Percentiles rank a stretch among this genome's conserved stretches.
Conservation (phyloP, 1,140 invertebrate species). For the Plutomurus gul region DNA sequence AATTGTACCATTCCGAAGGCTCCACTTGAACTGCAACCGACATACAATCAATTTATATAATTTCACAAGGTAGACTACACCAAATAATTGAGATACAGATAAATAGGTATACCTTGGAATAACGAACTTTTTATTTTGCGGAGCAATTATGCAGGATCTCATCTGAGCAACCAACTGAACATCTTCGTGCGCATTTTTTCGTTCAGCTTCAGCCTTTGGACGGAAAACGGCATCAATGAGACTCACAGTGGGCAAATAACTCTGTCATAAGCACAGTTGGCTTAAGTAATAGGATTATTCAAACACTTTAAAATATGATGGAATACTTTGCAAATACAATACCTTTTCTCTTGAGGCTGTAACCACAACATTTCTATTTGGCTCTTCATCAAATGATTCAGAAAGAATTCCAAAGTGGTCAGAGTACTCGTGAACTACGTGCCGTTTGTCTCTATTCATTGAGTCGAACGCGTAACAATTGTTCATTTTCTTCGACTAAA, state of each 20-base stretch:
- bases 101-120: background rate
- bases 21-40: background rate
- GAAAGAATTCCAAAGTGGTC: constrained; percentile 93
- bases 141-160: constrained; percentile 34
- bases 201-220: constrained; percentile 31
- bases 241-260: constrained; percentile 71
- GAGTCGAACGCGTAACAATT: constrained; percentile 85
- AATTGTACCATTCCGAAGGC: constrained; percentile 4
- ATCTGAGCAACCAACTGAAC: constrained; percentile 21
- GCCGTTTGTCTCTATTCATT: constrained; percentile 89
- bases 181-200: constrained; percentile 43
- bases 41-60: background rate
- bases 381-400: constrained; percentile 90
- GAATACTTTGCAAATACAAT: constrained; percentile 20
- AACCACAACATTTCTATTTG: constrained; percentile 85
- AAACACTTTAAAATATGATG: background rate
- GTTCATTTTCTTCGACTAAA: constrained; percentile 79
- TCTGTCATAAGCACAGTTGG: constrained; percentile 24
- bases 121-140: background rate
- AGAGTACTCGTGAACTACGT: constrained; percentile 90
- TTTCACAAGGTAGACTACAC: too few relatives aligned
- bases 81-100: background rate
- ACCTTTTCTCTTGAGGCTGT: constrained; percentile 83
- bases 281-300: constrained; percentile 3
- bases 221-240: constrained; percentile 71